These are phyloP conservation scores for Mamestra configurata DNA, from an alignment of 1,140 invertebrate species.

Conservation along the genomic window DNA sequence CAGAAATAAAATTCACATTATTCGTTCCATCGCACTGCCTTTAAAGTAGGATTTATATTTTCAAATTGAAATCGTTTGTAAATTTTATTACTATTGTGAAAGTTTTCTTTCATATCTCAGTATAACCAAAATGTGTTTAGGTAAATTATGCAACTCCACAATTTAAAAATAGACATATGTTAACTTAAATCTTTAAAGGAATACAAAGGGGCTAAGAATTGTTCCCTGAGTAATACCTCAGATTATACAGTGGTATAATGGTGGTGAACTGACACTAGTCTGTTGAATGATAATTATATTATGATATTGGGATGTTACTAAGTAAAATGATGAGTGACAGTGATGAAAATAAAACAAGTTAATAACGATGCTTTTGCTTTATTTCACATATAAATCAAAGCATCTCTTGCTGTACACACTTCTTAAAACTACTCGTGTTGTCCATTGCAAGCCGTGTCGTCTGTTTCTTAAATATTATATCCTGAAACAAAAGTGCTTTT, in stretches of 20 bases:
- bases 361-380: conserved; percentile 25
- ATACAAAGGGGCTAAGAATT: too few species aligned
- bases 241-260: too few species aligned
- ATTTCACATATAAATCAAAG: conserved; percentile 16
- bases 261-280: too few species aligned
- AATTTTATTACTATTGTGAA: conserved; percentile 27
- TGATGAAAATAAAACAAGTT: conserved; percentile 23
- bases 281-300: too few species aligned
- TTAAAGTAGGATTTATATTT: conserved; percentile 9
- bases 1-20: conserved; percentile 21
- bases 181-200: too few species aligned
- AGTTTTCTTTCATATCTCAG: background rate
- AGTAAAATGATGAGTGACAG: background rate
- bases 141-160: too few species aligned
- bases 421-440: conserved; percentile 32
- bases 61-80: background rate
- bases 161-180: too few species aligned
- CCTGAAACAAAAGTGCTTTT: conserved; percentile 15
- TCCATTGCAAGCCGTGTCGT: conserved; percentile 24
- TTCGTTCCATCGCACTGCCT: background rate
- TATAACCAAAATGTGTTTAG: too few species aligned
- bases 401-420: conserved; percentile 46
- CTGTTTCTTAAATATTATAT: conserved; percentile 22
- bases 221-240: too few species aligned
- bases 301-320: too few species aligned